These are phyloP conservation scores for Resseliella maxima DNA, from an alignment of 2,888 invertebrate species.

Conservation along the genomic window DNA sequence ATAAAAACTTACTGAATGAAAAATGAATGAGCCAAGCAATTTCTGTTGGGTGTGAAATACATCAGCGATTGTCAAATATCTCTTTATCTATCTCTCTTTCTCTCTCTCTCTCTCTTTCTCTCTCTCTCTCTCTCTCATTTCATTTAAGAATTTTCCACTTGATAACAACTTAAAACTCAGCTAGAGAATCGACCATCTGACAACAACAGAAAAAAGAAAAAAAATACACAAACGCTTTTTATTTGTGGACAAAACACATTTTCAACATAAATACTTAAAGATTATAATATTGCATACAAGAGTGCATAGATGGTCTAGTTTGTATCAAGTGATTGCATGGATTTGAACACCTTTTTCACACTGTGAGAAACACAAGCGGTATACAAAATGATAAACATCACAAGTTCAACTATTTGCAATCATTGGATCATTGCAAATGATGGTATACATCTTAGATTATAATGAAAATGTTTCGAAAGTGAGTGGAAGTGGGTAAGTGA, in stretches of 20 bases:
- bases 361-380: not conserved
- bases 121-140: not conserved
- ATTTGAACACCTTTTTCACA: not conserved
- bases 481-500: too few species aligned
- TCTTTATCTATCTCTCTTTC: not conserved
- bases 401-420: not conserved
- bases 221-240: not conserved
- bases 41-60: not conserved
- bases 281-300: not conserved
- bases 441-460: not conserved
- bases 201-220: not conserved
- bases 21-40: not conserved
- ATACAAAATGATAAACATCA: not conserved
- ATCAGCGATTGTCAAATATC: not conserved
- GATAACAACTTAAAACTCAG: not conserved
- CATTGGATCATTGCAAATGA: not conserved
- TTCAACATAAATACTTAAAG: not conserved
- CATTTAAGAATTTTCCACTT: not conserved
- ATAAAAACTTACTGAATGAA: not conserved
- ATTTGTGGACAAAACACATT: not conserved
- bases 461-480: too few species aligned
- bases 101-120: too few species aligned
- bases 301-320: not conserved
- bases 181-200: not conserved
- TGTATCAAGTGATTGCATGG: not conserved